phyloP scores from a whole-genome alignment of 2,888 invertebrate genomes.

The Dolichomitus sp. region DNA sequence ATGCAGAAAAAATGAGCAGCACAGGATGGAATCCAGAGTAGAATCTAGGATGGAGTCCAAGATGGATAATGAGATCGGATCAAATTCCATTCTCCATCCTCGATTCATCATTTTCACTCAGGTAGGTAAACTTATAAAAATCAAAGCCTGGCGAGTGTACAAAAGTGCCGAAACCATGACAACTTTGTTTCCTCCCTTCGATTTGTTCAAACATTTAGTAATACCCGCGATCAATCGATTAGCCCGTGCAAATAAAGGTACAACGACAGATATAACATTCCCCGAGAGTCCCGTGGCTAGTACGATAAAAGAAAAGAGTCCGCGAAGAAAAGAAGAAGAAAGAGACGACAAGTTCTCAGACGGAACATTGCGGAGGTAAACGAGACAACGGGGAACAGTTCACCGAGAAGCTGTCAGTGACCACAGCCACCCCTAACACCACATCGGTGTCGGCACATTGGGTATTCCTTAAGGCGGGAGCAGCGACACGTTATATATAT shows the following conservation, averaged over 20 bases:
- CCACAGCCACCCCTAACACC: neutral
- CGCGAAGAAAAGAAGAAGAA: neutral
- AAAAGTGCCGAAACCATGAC: too few species aligned
- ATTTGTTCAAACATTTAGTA: too few species aligned
- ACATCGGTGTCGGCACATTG: neutral
- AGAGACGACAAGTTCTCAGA: neutral
- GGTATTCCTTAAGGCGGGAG: neutral
- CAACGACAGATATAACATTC: neutral
- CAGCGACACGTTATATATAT: neutral
- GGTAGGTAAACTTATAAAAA: too few species aligned
- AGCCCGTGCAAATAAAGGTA: neutral
- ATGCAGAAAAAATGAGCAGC: too few species aligned
- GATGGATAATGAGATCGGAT: too few species aligned
- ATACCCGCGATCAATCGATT: neutral
- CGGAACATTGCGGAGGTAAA: neutral
- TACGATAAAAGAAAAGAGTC: neutral
- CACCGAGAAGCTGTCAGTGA: conserved; percentile 8
- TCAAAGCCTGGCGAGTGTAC: too few species aligned
- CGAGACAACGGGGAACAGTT: conserved; percentile 25
- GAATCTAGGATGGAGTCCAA: too few species aligned
- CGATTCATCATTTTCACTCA: too few species aligned
- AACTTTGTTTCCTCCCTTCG: too few species aligned
- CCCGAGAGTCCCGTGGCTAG: neutral
- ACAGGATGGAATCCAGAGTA: too few species aligned
- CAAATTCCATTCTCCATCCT: too few species aligned